Conservation (phyloP, 2,797 vertebrate species). For the Phaenicophaeus curvirostris region DNA sequence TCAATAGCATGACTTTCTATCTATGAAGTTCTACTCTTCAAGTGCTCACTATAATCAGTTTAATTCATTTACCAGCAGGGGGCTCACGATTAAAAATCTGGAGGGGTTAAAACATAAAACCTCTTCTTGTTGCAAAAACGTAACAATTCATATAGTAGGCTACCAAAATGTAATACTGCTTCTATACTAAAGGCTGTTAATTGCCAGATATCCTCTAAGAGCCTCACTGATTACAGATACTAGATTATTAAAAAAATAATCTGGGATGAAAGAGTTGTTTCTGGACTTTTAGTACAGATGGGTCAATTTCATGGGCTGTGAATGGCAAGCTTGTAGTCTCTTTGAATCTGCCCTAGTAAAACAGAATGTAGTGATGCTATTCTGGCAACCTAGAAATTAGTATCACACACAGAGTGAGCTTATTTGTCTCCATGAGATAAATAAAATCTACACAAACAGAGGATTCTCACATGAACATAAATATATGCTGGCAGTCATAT, state of each 20-base stretch:
- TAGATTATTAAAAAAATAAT: neutral
- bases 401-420: neutral
- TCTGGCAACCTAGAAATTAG: constrained; percentile 22
- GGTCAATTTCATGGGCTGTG: neutral
- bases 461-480: neutral
- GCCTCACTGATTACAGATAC: neutral
- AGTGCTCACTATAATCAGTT: neutral
- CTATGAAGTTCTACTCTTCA: constrained; percentile 20
- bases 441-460: constrained; percentile 14
- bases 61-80: constrained; percentile 27
- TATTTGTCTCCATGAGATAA: constrained; percentile 23
- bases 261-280: neutral
- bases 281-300: neutral
- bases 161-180: neutral
- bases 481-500: neutral
- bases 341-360: neutral
- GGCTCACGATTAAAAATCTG: constrained; percentile 19
- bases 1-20: constrained; percentile 38
- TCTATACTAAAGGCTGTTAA: neutral
- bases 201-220: neutral
- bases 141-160: neutral
- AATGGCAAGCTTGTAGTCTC: constrained; percentile 16
- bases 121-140: neutral
- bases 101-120: constrained; percentile 4
- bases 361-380: neutral